These are phyloP conservation scores for Dioctria rufipes DNA, from an alignment of 2,888 invertebrate genomes.

Conservation along the genomic window DNA sequence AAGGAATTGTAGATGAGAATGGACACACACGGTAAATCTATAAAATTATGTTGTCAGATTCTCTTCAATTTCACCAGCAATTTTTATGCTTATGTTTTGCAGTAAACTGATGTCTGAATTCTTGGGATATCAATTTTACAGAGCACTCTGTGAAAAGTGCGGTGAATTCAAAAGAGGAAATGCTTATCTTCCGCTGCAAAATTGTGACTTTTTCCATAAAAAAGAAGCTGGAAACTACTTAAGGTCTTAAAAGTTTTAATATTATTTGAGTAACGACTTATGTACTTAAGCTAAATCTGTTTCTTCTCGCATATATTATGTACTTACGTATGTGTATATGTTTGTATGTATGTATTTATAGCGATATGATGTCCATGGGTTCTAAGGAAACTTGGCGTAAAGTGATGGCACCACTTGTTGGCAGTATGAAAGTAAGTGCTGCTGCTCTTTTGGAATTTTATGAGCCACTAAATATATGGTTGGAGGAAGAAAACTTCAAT, in stretches of 20 bases:
- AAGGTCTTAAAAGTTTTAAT: constrained; percentile 69
- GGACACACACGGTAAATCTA: constrained; percentile 66
- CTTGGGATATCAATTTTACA: constrained; percentile 86
- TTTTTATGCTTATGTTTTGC: constrained; percentile 61
- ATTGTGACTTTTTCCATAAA: constrained; percentile 88
- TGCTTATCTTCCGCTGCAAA: constrained; percentile 78
- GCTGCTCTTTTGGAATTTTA: constrained; percentile 85
- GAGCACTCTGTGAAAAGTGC: constrained; percentile 81
- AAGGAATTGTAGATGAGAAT: constrained; percentile 68
- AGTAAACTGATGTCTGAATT: constrained; percentile 86
- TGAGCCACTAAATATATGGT: constrained; percentile 80
- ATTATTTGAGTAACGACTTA: not conserved
- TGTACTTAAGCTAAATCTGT: too few relatives aligned
- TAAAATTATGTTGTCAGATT: constrained; percentile 28
- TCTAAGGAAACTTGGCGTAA: constrained; percentile 85
- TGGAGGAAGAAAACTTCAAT: constrained; percentile 78
- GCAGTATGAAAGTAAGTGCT: constrained; percentile 80
- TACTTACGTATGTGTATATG: too few relatives aligned
- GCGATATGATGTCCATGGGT: constrained; percentile 79
- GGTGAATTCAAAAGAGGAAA: constrained; percentile 81
- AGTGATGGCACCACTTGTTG: constrained; percentile 84
- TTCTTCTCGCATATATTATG: too few relatives aligned
- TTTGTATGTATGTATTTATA: constrained; percentile 61
- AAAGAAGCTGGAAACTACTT: constrained; percentile 82
- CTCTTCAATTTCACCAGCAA: constrained; percentile 42